These are phyloP conservation scores for Centrocercus urophasianus DNA, from an alignment of 2,113 vertebrate species.

Conservation along the genomic window DNA sequence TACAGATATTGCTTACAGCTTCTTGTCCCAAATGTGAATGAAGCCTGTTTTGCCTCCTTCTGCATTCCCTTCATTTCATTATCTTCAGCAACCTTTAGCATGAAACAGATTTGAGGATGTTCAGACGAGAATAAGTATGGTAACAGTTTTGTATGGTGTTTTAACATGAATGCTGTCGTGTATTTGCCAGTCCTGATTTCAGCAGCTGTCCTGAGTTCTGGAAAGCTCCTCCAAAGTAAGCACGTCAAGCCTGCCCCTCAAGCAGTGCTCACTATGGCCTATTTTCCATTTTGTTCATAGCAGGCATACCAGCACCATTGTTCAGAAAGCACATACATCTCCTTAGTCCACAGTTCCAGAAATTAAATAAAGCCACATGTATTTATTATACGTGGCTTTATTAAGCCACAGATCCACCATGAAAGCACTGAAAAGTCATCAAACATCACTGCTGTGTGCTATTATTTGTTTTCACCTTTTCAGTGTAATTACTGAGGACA, in stretches of 20 bases:
- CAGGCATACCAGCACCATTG: neutral
- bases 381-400: neutral
- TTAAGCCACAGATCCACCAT: neutral
- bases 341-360: neutral
- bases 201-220: neutral
- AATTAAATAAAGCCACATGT: rapidly evolving
- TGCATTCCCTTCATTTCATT: neutral
- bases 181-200: neutral
- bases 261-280: neutral
- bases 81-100: neutral
- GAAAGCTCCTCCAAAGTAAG: neutral
- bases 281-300: neutral
- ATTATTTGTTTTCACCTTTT: neutral
- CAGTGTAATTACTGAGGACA: neutral
- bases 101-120: neutral
- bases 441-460: neutral
- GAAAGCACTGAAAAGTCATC: neutral
- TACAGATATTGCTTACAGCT: neutral
- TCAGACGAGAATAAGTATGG: neutral
- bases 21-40: neutral
- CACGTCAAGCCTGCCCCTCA: neutral
- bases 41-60: neutral
- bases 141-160: neutral
- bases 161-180: neutral
- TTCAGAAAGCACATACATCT: neutral